Base-by-base conservation (phyloP, 2,888 invertebrate genomes). In the Acleris laterana region DNA sequence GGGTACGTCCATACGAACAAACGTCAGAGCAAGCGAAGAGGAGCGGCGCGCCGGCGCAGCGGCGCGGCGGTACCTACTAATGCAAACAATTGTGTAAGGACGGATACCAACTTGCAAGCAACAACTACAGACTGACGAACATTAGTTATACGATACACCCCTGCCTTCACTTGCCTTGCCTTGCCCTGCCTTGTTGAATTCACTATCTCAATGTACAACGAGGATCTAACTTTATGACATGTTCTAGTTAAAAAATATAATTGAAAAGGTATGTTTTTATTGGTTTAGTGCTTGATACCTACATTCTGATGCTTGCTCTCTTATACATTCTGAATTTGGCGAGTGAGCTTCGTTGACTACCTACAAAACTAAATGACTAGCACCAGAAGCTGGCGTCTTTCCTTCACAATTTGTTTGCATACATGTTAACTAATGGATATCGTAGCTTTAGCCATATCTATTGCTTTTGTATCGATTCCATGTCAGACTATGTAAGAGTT, bases 341-440 rank as follows among this genome's bases (percentile, higher is more conserved):
- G 80, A 84, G 83, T 82, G 81, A 83, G 79, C 79, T 81, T 85
- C 84, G 80, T 78, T 80, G 66, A 80, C 74, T 79, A 77, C 77
- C 72, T 73, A 71, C 64, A 70, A 76, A 77, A 74, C 75, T 76
- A 71, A 76, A 73, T 69, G 69, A 77, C 82, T 81, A 75, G 72
- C 81, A 87, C 83, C 85, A 80, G 85, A 90, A 88, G 94, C 95
- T 95, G 95, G 96, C 96, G 95, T 95, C 95, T 96, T 88, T 93
- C 93, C 93, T 96, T 94, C 95, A 95, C 96, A 96, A 96, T 96
- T 96, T 96, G 96, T 96, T 96, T 96, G 96, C 96, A 96, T 96
- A 95, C 95, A 80, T 84, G 78, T 84, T 82, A 79, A 79, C 81
- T 75, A 73, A 68, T 70, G 62, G 70, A 70, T 58, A 68, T 71